A percentile compares a stretch with the other conserved stretches of the same genome.
Evolutionary conservation across 2,888 invertebrate genomes (phyloP).

Genomic region (Calliopum simillimum): DNA sequence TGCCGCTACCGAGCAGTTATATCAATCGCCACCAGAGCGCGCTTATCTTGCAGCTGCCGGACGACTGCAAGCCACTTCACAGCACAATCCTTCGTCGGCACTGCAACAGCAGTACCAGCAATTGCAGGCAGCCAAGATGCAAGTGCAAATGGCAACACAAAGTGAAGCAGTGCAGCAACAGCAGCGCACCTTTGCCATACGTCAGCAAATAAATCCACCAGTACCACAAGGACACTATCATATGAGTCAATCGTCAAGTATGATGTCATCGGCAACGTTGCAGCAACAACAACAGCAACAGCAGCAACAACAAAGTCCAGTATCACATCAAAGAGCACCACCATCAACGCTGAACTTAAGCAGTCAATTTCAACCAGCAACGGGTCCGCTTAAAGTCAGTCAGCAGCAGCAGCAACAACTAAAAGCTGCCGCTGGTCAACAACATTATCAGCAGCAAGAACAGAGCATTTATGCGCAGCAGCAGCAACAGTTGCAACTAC

Average conservation of each 20-base stretch:
- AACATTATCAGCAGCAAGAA: slow-evolving; percentile 54
- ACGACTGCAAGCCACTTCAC: slow-evolving; percentile 54
- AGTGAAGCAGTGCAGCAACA: slow-evolving; percentile 75
- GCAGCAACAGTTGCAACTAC: slow-evolving; percentile 53
- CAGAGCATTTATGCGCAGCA: slow-evolving; percentile 52
- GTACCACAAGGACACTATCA: slow-evolving; percentile 67
- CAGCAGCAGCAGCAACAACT: slow-evolving; percentile 47
- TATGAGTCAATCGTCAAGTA: slow-evolving; percentile 64
- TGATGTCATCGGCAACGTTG: slow-evolving; percentile 58
- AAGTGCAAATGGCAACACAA: slow-evolving; percentile 74
- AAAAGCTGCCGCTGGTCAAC: slow-evolving; percentile 49
- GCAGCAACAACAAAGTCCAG: slow-evolving; percentile 46
- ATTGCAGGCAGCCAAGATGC: slow-evolving; percentile 74
- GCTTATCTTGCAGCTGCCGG: slow-evolving; percentile 69
- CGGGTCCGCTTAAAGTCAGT: slow-evolving; percentile 62
- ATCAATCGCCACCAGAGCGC: slow-evolving; percentile 69
- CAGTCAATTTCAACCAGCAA: slow-evolving; percentile 65
- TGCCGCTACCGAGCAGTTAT: slow-evolving; percentile 64
- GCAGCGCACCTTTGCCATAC: slow-evolving; percentile 74
- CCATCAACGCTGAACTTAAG: slow-evolving; percentile 65
- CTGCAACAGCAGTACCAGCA: slow-evolving; percentile 74
- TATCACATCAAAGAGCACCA: slow-evolving; percentile 59
- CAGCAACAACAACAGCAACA: slow-evolving; percentile 52
- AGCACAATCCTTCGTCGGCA: slow-evolving; percentile 59
- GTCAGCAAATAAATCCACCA: slow-evolving; percentile 73